Evolutionary conservation across 2,113 vertebrate species (phyloP), one percentile per base, ranked within the genome.

Genomic region (Xerus inauris): DNA sequence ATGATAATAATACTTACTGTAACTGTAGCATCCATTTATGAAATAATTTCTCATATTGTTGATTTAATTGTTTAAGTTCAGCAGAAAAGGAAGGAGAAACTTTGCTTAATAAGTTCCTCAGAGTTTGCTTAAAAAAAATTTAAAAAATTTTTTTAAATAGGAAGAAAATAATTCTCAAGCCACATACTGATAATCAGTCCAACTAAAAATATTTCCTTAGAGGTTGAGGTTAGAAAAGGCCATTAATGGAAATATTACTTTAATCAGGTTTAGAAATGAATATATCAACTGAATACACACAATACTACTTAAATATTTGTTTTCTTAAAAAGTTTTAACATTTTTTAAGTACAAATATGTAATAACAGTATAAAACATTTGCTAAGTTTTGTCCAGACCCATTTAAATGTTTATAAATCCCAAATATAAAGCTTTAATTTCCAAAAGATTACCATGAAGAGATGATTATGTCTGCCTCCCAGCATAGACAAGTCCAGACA

Each of bases 11-110:
- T 97, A 99, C 98, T 98, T 98, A 99, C 99, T 99, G 99, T 98
- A 99, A 97, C 92, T 99, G 99, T 76, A 99, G 98, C 99, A 99
- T 99, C 99, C 99, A 99, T 96, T 99, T 99, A 96, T 98, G 98
- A 98, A 99, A 99, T 84, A 99, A 97, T 69, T 98, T 98, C 97
- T 98, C 98, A 16, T 99, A 98, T 94, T 99, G 99, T 80, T 98
- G 96, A 98, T 99, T 99, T 93, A 99, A 98, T 85, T 98, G 98
- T 96, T 98, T 97, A 93, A 99, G 98, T 97, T 99, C 99, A 84
- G 98, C 96, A 92, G 98, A 97, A 98, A 99, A 99, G 92, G 99
- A 98, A 93, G 99, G 98, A 0, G 98, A 98, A 93, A 98, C 98
- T 49, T 98, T 98, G 71, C 98, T 99, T 95, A 99, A 94, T 95